phyloP scores from a whole-genome alignment of 2,888 invertebrate species.

The Drosophila formosana region DNA sequence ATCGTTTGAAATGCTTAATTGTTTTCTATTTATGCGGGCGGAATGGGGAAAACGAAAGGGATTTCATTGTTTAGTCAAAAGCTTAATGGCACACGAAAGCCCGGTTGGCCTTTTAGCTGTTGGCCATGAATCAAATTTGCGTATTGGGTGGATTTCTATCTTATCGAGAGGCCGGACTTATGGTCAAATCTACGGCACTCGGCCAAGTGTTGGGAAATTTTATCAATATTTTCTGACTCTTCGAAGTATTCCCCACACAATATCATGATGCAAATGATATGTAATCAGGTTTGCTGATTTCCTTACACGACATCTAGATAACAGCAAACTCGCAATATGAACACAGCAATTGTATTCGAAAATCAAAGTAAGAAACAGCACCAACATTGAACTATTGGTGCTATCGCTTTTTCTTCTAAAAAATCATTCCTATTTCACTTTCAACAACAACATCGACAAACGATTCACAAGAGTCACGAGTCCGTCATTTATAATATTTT shows the following conservation, averaged over 20 bases:
- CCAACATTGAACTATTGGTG: constrained; percentile 16
- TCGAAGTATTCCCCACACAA: constrained; percentile 9
- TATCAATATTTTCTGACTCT: constrained; percentile 9
- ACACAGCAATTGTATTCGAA: constrained; percentile 51
- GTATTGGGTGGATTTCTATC: constrained; percentile 13
- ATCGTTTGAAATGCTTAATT: constrained; percentile 73
- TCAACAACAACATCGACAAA: constrained; percentile 25
- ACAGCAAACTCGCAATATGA: constrained; percentile 23
- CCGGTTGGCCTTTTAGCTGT: constrained; percentile 13
- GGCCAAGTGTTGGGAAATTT: constrained; percentile 19
- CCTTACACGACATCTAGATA: constrained; percentile 56
- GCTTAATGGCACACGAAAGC: constrained; percentile 51
- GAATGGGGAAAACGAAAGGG: not conserved
- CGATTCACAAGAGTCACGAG: constrained; percentile 70
- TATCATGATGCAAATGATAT: constrained; percentile 19
- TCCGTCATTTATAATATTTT: constrained; percentile 78
- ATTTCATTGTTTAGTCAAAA: constrained; percentile 69
- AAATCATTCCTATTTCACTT: constrained; percentile 45
- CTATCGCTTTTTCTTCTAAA: constrained; percentile 17
- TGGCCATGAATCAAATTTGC: constrained; percentile 37
- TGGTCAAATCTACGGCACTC: constrained; percentile 15
- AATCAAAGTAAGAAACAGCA: constrained; percentile 34
- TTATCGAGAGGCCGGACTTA: constrained; percentile 44
- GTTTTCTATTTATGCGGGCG: constrained; percentile 73
- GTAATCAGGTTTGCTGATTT: constrained; percentile 38